These are phyloP conservation scores for Eumaeus atala DNA, from an alignment of 1,140 invertebrate species.

Conservation along the genomic window DNA sequence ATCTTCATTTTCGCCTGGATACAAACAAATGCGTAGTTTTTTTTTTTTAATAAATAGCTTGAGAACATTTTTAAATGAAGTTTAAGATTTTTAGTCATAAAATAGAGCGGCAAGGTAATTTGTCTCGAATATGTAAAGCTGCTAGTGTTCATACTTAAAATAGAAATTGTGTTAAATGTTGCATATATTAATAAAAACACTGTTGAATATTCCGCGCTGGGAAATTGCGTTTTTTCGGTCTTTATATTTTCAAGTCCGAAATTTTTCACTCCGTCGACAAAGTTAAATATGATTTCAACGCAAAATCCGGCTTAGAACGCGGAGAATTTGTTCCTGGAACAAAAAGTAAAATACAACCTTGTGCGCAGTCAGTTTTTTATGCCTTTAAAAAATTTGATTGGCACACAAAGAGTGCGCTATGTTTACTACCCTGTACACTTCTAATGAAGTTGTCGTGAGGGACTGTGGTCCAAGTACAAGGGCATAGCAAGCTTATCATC, in stretches of 20 bases:
- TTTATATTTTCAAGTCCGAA: conserved; percentile 1
- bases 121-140: no score
- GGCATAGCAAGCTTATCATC: neutral
- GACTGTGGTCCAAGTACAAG: conserved; percentile 10
- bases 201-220: neutral
- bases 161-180: no score
- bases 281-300: conserved; percentile 13
- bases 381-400: conserved; percentile 40
- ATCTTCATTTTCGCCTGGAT: no score
- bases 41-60: no score
- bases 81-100: no score
- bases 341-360: conserved; percentile 12
- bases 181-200: no score
- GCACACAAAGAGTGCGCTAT: conserved; percentile 32
- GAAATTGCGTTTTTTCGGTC: conserved; percentile 3
- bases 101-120: no score
- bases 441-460: conserved; percentile 43
- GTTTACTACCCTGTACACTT: conserved; percentile 24
- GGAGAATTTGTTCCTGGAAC: conserved; percentile 17
- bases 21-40: no score
- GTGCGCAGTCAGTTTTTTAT: conserved; percentile 24
- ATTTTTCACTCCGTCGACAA: conserved; percentile 7
- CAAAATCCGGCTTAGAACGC: conserved; percentile 17
- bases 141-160: no score
- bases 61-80: no score